These are phyloP conservation scores for Aspidoscelis tigris DNA, from an alignment of 2,113 vertebrate genomes.

Conservation along the genomic window DNA sequence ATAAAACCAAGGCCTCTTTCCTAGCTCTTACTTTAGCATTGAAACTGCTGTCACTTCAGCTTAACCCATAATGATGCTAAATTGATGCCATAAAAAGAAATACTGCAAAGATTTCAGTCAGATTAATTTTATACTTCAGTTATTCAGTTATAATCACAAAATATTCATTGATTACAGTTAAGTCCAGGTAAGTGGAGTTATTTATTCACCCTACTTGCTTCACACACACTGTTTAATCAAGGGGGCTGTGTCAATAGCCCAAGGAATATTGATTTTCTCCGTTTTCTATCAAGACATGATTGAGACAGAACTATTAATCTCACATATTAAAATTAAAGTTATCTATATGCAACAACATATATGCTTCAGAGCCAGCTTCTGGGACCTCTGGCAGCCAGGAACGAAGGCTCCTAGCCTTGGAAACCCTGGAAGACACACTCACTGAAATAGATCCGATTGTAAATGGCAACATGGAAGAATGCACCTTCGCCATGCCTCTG, in stretches of 20 bases:
- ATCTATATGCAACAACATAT: no score
- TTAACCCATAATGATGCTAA: constrained; percentile 27
- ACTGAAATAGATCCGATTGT: background rate
- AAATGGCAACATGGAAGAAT: background rate
- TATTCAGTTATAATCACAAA: constrained; percentile 47
- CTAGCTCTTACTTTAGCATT: constrained; percentile 19
- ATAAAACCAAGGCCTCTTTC: constrained; percentile 12
- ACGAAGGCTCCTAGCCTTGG: no score
- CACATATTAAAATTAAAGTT: no score
- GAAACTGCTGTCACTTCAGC: background rate
- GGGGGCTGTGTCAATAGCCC: background rate
- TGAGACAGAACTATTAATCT: background rate
- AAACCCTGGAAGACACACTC: no score
- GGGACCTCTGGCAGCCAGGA: no score
- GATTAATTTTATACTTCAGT: constrained; percentile 45
- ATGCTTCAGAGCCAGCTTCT: no score
- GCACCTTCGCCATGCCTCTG: no score
- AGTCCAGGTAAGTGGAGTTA: constrained; percentile 29
- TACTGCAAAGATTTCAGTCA: background rate
- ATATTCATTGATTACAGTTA: constrained; percentile 38
- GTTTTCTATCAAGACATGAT: background rate
- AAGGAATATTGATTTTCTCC: background rate
- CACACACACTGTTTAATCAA: constrained; percentile 36
- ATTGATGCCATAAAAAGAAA: constrained; percentile 22
- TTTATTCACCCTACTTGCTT: constrained; percentile 9